Evolutionary conservation across 2,888 invertebrate genomes (phyloP).

Genomic region (Globia sparganii): DNA sequence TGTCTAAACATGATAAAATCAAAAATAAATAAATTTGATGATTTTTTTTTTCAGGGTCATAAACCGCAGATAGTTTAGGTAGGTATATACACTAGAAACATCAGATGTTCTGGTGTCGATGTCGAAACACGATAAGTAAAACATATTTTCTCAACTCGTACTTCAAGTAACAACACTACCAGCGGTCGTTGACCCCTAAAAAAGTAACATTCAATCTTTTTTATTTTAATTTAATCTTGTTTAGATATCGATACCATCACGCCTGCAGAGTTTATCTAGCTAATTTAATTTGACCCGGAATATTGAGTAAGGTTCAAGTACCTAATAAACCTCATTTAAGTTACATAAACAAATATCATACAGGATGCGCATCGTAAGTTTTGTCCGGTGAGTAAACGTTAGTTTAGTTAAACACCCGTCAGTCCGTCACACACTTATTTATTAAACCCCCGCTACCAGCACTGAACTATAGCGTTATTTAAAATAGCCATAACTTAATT

Average conservation of each 20-base stretch:
- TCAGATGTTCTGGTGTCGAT: not conserved
- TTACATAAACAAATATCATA: conserved; percentile 58
- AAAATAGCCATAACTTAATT: not conserved
- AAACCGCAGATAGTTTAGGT: too few species aligned
- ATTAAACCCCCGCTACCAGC: not conserved
- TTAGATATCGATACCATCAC: not conserved
- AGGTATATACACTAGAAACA: too few species aligned
- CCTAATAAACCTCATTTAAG: conserved; percentile 43
- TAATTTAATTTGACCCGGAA: not conserved
- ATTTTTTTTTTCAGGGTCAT: too few species aligned
- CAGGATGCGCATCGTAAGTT: conserved; percentile 57
- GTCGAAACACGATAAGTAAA: not conserved
- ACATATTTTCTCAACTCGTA: too few species aligned
- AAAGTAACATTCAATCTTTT: too few species aligned
- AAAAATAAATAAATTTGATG: not conserved
- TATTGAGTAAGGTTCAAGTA: conserved; percentile 28
- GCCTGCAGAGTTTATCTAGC: not conserved
- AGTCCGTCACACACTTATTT: conserved; percentile 3
- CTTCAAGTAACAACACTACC: too few species aligned
- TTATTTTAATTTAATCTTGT: not conserved
- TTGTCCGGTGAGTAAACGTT: conserved; percentile 39
- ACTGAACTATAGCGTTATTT: conserved; percentile 3
- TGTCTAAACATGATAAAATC: not conserved
- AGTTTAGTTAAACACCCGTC: not conserved
- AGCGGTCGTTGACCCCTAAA: too few species aligned